Evolutionary conservation across 2,797 vertebrate genomes (phyloP), one percentile per base, ranked within the genome.

Genomic region (Eremophila alpestris): DNA sequence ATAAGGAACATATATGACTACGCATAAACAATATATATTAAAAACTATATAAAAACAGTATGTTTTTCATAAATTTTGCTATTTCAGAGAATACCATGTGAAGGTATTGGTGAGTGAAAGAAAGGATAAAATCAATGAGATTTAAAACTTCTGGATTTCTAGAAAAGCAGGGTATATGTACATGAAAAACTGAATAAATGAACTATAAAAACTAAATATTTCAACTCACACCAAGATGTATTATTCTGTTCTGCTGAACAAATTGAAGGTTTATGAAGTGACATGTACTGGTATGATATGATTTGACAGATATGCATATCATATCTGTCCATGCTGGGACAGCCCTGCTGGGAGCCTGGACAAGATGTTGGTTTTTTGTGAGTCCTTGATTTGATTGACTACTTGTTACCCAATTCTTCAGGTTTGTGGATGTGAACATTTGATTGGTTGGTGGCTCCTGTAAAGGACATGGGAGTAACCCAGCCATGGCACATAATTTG

Each of bases 161-260:
- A 38, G 13, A 43, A 75, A 75, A 76, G 40, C 8, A 34, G 41
- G 7, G 11, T 58, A 49, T 27, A 54, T 14, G 4, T 41, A 49
- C 27, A 41, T 10, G 24, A 80, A 68, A 71, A 87, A 56, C 22
- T 1, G 10, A 62, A 59, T 10, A 70, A 75, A 67, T 0, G 6
- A 23, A 95, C 83, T n/a, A 48, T 21, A 60, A 63, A 87, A 41
- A 23, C 10, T n/a, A 54, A 84, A 79, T 73, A 80, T 40, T 74
- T 30, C 7, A 59, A 34, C 24, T 84, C 22, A 59, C 10, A 59
- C 77, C 34, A 73, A 11, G n/a, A 49, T 11, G 6, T 23, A 41
- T 68, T 48, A 16, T 43, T 64, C 13, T 76, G 7, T 45, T 90
- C 18, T 76, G 51, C 20, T 81, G 58, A 89, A 55, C 14, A 79